phyloP scores from a whole-genome alignment of 2,797 vertebrate species.

The Sternarchorhynchus goeldii region DNA sequence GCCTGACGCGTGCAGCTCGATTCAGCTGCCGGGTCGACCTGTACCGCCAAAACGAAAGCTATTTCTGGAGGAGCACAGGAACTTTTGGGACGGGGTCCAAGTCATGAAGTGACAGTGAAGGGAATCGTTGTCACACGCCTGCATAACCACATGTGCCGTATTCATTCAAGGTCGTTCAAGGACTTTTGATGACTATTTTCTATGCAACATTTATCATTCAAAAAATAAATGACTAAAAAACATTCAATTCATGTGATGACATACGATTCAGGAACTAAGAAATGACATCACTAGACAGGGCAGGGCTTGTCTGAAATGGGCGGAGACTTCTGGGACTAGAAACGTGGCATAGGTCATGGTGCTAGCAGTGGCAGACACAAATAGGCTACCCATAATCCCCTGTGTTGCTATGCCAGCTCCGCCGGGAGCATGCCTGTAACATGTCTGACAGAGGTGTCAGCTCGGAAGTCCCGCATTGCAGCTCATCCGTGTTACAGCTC shows the following conservation, averaged over 20 bases:
- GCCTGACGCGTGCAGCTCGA: slow-evolving; percentile 8
- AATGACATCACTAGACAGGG: not conserved
- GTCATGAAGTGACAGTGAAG: slow-evolving; percentile 11
- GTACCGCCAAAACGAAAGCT: not conserved
- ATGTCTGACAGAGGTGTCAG: not conserved
- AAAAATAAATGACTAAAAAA: too few species aligned
- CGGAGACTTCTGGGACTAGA: not conserved
- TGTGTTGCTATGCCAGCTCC: slow-evolving; percentile 33
- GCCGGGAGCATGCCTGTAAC: slow-evolving; percentile 7
- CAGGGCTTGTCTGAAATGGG: not conserved
- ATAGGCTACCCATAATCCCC: slow-evolving; percentile 38
- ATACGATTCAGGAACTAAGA: not conserved
- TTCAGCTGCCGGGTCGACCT: not conserved
- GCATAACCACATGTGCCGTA: not conserved
- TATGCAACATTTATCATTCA: not conserved
- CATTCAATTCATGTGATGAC: not conserved
- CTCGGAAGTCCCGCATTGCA: not conserved
- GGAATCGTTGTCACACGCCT: slow-evolving; percentile 23
- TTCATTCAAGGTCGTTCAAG: not conserved
- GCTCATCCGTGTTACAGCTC: not conserved
- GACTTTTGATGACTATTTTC: not conserved
- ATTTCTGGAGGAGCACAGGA: slow-evolving; percentile 17
- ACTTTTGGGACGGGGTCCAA: slow-evolving; percentile 35
- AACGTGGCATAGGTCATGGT: not conserved
- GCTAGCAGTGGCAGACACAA: slow-evolving; percentile 37